These are phyloP conservation scores for Adelges cooleyi DNA, from an alignment of 1,140 invertebrate species.

Conservation along the genomic window DNA sequence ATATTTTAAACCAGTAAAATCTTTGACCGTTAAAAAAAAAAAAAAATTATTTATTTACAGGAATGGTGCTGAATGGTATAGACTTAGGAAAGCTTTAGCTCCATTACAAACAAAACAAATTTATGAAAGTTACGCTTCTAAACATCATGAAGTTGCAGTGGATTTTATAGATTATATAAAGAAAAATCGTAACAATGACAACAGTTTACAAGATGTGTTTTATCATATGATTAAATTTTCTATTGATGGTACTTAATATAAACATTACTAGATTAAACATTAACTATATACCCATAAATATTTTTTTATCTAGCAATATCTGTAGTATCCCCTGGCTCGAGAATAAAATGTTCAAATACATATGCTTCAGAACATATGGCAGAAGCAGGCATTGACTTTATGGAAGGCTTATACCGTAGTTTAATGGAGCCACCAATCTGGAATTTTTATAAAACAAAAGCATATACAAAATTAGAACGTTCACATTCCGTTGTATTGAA, in stretches of 20 bases:
- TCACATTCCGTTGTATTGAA: slow-evolving; percentile 35
- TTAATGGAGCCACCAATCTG: slow-evolving; percentile 38
- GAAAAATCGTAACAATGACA: slow-evolving; percentile 31
- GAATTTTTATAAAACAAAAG: slow-evolving; percentile 37
- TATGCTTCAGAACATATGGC: slow-evolving; percentile 33
- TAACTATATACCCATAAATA: slow-evolving; percentile 2
- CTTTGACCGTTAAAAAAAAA: neutral
- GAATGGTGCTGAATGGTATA: slow-evolving; percentile 39
- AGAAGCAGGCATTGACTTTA: slow-evolving; percentile 37
- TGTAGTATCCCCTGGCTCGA: slow-evolving; percentile 35
- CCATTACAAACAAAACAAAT: slow-evolving; percentile 35
- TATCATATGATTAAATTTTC: slow-evolving; percentile 36
- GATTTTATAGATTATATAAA: slow-evolving; percentile 36
- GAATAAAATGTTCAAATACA: slow-evolving; percentile 31
- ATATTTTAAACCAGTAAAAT: too few species aligned
- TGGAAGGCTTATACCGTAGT: slow-evolving; percentile 39
- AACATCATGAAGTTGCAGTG: slow-evolving; percentile 35
- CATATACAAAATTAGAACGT: slow-evolving; percentile 37
- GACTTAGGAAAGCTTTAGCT: slow-evolving; percentile 35
- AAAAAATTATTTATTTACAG: slow-evolving; percentile 27
- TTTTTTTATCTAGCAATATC: slow-evolving; percentile 37
- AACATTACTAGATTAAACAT: neutral
- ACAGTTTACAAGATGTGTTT: slow-evolving; percentile 35
- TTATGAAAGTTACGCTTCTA: slow-evolving; percentile 33
- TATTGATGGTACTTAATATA: slow-evolving; percentile 36